These are phyloP conservation scores for Petroica traversi DNA, from an alignment of 2,113 vertebrate genomes.

Conservation along the genomic window DNA sequence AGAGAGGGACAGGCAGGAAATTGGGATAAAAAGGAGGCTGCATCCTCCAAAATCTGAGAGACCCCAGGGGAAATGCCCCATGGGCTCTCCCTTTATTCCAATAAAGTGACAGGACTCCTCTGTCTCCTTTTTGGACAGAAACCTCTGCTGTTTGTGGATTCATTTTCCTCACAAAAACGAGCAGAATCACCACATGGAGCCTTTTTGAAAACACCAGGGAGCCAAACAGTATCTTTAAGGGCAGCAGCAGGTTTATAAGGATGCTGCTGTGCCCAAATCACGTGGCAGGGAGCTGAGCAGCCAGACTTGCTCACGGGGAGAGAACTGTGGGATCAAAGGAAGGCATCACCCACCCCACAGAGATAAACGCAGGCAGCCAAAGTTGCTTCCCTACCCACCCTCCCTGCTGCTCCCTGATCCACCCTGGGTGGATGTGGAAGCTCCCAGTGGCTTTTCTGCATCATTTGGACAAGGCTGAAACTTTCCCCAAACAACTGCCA, in stretches of 20 bases:
- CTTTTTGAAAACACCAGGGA: background rate
- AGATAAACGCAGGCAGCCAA: background rate
- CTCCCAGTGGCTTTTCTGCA: background rate
- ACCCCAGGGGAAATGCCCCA: no score
- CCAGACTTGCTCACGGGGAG: background rate
- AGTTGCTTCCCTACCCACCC: background rate
- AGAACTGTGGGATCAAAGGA: background rate
- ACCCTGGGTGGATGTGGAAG: background rate
- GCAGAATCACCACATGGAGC: background rate
- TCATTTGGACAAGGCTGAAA: background rate
- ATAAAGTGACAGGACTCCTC: no score
- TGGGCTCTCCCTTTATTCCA: no score
- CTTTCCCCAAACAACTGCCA: background rate
- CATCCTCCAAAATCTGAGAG: no score
- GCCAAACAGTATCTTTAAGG: constrained; percentile 11
- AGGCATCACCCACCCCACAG: background rate
- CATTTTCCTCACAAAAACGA: no score
- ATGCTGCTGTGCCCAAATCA: constrained; percentile 15
- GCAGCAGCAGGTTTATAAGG: background rate
- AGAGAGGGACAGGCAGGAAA: no score
- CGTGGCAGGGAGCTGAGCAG: background rate
- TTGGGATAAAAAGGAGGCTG: no score
- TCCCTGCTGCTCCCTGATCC: background rate
- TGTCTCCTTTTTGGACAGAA: no score
- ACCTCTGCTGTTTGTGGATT: no score